These are phyloP conservation scores for Tragelaphus scriptus DNA, from an alignment of 2,113 vertebrate genomes.

Conservation along the genomic window DNA sequence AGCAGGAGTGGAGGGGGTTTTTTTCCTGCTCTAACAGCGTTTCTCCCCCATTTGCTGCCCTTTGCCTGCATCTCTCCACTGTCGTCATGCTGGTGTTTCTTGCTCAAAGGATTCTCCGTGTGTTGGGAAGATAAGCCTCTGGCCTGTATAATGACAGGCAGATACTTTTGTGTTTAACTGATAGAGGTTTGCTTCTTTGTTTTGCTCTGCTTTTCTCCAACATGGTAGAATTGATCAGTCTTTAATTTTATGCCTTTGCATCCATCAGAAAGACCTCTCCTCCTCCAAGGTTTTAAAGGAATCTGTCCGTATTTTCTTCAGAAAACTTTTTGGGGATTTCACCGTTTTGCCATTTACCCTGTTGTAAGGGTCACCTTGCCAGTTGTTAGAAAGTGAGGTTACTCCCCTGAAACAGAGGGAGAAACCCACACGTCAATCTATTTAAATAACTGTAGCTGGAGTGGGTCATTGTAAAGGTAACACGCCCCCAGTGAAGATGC, in stretches of 20 bases:
- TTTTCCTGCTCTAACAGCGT: rapidly evolving
- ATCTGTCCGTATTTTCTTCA: background rate
- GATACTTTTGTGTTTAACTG: background rate
- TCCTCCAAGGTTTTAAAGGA: background rate
- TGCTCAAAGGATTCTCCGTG: background rate
- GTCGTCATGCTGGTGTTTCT: rapidly evolving
- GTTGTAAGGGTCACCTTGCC: background rate
- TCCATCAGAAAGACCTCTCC: background rate
- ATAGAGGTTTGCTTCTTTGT: background rate
- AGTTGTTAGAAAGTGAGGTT: background rate
- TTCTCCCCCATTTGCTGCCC: background rate
- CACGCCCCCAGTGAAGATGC: background rate
- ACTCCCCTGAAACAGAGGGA: background rate
- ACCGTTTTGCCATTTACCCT: background rate
- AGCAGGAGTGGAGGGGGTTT: no score
- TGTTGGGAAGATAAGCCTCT: background rate
- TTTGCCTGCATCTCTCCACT: background rate
- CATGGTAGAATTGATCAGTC: no score
- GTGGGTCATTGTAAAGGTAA: background rate
- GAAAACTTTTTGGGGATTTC: background rate
- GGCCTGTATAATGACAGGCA: rapidly evolving
- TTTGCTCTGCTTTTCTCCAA: background rate
- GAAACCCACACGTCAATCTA: background rate
- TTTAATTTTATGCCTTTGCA: background rate
- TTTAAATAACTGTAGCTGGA: background rate